Evolutionary conservation across 2,888 invertebrate genomes (phyloP).

Genomic region (Coleophora flavipennella): DNA sequence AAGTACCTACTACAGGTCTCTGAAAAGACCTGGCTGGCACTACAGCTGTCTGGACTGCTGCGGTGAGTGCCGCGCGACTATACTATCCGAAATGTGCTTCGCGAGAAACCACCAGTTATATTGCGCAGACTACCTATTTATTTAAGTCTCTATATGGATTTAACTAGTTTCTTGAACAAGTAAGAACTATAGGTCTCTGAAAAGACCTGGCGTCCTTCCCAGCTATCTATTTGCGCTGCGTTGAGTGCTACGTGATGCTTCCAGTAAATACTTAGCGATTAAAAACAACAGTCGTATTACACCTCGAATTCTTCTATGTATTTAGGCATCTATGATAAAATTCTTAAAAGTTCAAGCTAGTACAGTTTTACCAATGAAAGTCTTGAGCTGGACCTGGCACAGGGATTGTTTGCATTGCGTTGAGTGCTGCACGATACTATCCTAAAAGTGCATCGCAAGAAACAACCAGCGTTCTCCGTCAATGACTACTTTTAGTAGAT

Average conservation of each 20-base stretch:
- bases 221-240: no score
- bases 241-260: no score
- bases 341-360: no score
- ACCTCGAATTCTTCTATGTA: no score
- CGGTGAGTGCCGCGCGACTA: constrained; percentile 93
- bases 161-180: no score
- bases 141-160: constrained; percentile 86
- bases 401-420: constrained; percentile 97
- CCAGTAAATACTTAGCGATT: no score
- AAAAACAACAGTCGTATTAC: no score
- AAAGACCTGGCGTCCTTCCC: no score
- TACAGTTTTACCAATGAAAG: no score
- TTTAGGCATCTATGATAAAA: no score
- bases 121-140: constrained; percentile 99
- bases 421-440: constrained; percentile 93
- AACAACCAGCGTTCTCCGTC: constrained; percentile 97
- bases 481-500: no score
- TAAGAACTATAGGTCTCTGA: no score
- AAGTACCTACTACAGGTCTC: constrained; percentile 96
- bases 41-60: constrained; percentile 98
- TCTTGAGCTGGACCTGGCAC: constrained; percentile 97
- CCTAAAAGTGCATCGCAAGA: constrained; percentile 97
- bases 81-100: constrained; percentile 97
- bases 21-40: constrained; percentile 97
- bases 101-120: constrained; percentile 96